Evolutionary conservation across 2,113 vertebrate species (phyloP).

Genomic region (Acrocephalus kingi): DNA sequence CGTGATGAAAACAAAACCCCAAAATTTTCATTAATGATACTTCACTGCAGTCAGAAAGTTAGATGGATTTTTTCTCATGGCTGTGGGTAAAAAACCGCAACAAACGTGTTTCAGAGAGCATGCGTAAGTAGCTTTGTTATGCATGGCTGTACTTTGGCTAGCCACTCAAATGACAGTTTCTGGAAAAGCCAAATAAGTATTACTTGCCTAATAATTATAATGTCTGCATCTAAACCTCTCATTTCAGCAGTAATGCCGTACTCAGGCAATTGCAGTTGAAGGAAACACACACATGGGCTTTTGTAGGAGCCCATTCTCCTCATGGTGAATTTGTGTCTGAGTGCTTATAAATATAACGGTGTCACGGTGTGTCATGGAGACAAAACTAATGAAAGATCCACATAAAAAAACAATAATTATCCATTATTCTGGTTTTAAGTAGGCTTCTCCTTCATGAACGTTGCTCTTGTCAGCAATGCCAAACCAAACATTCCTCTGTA

Average conservation of each 20-base stretch:
- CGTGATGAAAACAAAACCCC: not conserved
- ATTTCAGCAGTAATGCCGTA: not conserved
- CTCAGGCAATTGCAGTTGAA: not conserved
- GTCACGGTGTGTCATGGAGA: not conserved
- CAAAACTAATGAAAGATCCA: not conserved
- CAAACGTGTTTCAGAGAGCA: not conserved
- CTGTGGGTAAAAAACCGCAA: not conserved
- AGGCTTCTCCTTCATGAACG: not conserved
- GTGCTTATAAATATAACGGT: not conserved
- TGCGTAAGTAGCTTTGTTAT: not conserved
- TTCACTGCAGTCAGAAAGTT: not conserved
- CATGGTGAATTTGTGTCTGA: not conserved
- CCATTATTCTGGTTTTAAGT: not conserved
- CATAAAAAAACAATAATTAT: not conserved
- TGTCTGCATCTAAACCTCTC: not conserved
- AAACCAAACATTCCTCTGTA: conserved; percentile 34
- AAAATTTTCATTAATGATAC: not conserved
- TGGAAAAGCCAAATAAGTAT: not conserved
- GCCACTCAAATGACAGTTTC: not conserved
- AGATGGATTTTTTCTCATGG: not conserved
- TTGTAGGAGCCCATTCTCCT: not conserved
- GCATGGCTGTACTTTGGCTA: not conserved
- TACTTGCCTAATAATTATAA: not conserved
- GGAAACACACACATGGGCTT: not conserved
- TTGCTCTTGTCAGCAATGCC: not conserved